These are phyloP conservation scores for Rhabdomys dilectus DNA, from an alignment of 2,113 vertebrate species.

Conservation along the genomic window DNA sequence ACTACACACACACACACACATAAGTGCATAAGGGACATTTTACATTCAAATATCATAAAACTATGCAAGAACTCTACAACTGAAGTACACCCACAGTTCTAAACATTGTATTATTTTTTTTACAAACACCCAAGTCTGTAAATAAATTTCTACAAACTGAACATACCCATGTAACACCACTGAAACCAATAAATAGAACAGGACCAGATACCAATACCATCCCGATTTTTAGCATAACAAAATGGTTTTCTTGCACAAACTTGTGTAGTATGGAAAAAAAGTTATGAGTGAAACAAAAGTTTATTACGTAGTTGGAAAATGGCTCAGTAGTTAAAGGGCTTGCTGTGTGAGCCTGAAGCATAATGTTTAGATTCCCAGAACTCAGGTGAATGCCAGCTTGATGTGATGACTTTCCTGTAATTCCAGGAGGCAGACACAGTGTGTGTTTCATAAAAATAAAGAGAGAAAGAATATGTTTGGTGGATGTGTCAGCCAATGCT, in stretches of 20 bases:
- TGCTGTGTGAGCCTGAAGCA: not conserved
- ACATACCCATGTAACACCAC: not conserved
- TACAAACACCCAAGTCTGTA: not conserved
- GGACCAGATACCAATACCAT: not conserved
- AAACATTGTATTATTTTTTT: not conserved
- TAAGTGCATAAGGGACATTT: not conserved
- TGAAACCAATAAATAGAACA: conserved; percentile 11
- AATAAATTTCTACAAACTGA: not conserved
- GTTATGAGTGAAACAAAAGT: not conserved
- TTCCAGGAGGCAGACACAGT: not conserved
- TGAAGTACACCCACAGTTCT: not conserved
- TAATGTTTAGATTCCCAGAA: not conserved
- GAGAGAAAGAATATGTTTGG: too few species aligned
- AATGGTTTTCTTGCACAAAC: conserved; percentile 5
- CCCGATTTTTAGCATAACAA: not conserved
- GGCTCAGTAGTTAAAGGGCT: not conserved
- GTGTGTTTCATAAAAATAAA: too few species aligned
- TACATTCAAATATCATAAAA: not conserved
- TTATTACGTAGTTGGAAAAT: not conserved
- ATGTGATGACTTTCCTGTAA: not conserved
- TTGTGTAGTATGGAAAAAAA: not conserved
- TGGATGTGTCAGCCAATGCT: too few species aligned
- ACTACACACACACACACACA: not conserved
- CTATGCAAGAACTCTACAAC: not conserved
- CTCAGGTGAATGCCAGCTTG: not conserved